A percentile compares a stretch with the other conserved stretches of the same genome.
Evolutionary conservation across 2,113 vertebrate genomes (phyloP).

Genomic region (Corythornis vintsioides): DNA sequence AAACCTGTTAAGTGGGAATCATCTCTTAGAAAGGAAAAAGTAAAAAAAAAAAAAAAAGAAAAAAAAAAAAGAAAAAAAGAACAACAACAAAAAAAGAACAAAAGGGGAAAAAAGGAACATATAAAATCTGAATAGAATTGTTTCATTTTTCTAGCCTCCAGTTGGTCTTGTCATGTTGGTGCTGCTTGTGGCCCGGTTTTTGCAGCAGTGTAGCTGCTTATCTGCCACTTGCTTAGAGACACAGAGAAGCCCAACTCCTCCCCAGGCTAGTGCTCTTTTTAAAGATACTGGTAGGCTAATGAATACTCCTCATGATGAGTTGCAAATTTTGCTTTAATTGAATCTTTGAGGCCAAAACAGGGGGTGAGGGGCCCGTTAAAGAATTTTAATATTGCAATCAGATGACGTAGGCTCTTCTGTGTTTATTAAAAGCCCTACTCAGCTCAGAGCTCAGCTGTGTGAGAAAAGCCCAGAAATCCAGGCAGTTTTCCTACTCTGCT

Average conservation of each 20-base stretch:
- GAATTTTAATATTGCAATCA: slow-evolving; percentile 65
- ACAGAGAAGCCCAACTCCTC: background rate
- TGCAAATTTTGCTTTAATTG: slow-evolving; percentile 69
- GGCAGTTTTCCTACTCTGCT: background rate
- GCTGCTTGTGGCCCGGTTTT: background rate
- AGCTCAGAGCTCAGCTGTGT: slow-evolving; percentile 20
- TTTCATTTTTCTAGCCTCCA: background rate
- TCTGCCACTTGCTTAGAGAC: background rate
- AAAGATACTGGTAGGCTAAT: slow-evolving; percentile 44
- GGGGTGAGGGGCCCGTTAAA: slow-evolving; percentile 57
- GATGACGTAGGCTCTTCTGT: slow-evolving; percentile 33
- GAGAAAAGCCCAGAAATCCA: slow-evolving; percentile 20
- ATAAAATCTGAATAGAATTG: background rate
- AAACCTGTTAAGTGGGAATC: background rate
- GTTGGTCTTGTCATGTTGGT: background rate
- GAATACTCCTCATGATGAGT: slow-evolving; percentile 34
- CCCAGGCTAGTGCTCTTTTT: slow-evolving; percentile 14
- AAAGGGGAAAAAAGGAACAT: background rate
- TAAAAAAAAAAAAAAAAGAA: background rate
- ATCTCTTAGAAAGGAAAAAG: background rate
- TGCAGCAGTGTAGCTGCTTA: background rate
- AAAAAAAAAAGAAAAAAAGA: background rate
- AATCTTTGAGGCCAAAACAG: slow-evolving; percentile 58
- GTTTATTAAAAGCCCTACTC: slow-evolving; percentile 39
- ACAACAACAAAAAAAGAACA: no score